These are phyloP conservation scores for Delphinapterus leucas DNA, from an alignment of 2,113 vertebrate genomes.

Conservation along the genomic window DNA sequence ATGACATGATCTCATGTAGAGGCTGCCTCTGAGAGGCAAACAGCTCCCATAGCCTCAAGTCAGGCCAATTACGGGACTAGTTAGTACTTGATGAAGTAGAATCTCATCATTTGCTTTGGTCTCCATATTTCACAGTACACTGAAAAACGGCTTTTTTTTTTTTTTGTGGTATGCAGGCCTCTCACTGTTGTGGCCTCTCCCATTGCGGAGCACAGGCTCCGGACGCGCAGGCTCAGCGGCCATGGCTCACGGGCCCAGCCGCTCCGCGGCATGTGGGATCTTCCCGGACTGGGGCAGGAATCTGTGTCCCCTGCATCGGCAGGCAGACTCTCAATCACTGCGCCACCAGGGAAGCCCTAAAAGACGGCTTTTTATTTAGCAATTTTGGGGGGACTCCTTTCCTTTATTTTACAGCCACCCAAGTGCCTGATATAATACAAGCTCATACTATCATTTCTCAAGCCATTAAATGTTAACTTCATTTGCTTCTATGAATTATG, in stretches of 20 bases:
- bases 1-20: fast-evolving
- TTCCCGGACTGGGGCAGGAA: no score
- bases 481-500: conserved; percentile 87
- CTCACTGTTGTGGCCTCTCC: no score
- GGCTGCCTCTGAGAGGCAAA: background rate
- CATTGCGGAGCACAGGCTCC: no score
- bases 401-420: conserved; percentile 80
- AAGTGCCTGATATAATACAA: conserved; percentile 70
- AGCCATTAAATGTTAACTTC: conserved; percentile 86
- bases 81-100: background rate
- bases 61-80: background rate
- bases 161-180: fast-evolving
- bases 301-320: no score
- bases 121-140: conserved; percentile 61
- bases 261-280: no score
- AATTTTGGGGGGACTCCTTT: conserved; percentile 53
- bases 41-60: background rate
- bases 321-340: no score
- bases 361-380: conserved; percentile 68
- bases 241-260: no score
- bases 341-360: no score
- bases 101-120: conserved; percentile 53
- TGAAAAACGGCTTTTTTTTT: conserved; percentile 51
- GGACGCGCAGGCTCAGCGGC: no score
- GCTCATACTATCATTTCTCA: conserved; percentile 83